Evolutionary conservation across 2,797 vertebrate genomes (phyloP), one percentile per base, ranked within the genome.

Genomic region (Tinamus major): DNA sequence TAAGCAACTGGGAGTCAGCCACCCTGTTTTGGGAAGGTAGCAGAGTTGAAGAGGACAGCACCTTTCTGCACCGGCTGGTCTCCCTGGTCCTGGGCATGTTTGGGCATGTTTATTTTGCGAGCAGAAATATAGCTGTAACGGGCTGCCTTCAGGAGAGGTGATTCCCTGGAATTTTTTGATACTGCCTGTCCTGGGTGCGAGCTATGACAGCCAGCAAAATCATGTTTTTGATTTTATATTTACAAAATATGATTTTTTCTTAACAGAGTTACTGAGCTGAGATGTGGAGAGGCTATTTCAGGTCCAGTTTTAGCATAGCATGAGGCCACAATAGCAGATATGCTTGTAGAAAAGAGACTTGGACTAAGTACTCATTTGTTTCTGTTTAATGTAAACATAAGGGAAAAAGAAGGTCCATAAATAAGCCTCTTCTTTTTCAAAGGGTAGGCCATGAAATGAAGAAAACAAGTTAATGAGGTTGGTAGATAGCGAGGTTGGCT

Each of bases 41-140:
- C 53, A 51, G 59, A 33, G 44, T 89, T 93, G 84, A 93, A 79
- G 76, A 85, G 76, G 62, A 44, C 44, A 85, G 37, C 72, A 89
- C 69, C 31, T 92, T 67, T 77, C 62, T 62, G 55, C 89, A 79
- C 89, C 93, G 83, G 65, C 64, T 96, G 82, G 76, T 67, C 89
- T 93, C 59, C 75, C 13, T 62, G n/a, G n/a, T 85, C 53, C 55
- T 76, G 58, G 24, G 26, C 59, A 21, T 79, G 64, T 89, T 91
- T 76, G 58, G 24, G 26, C 63, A 21, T 79, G 64, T 89, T 91
- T 95, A 46, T 89, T 95, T 92, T 83, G 62, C 41, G 85, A 72
- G 33, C 85, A 89, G 91, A 93, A 85, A 46, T 85, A 78, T 3
- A 80, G 29, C 59, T 91, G 49, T 65, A 91, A 92, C 79, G 80